phyloP scores from a whole-genome alignment of 2,888 invertebrate species.

The Elmis aenea region DNA sequence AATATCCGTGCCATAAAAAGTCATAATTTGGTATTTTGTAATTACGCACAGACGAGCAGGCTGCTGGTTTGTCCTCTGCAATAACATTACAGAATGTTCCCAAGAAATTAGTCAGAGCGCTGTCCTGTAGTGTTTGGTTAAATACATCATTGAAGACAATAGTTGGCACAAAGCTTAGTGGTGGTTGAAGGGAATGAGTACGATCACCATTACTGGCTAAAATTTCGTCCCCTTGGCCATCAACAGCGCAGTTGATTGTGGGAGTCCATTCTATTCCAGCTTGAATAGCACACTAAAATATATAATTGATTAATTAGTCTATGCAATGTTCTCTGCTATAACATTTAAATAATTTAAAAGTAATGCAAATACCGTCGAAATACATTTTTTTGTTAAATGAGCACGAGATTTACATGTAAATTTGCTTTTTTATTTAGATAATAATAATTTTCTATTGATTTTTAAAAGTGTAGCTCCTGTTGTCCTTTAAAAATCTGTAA shows the following conservation, averaged over 20 bases:
- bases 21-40: too few species aligned
- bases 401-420: too few species aligned
- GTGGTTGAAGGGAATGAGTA: constrained; percentile 36
- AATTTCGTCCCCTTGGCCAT: constrained; percentile 36
- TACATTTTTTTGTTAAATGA: too few species aligned
- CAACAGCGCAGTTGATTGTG: constrained; percentile 35
- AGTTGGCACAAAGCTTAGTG: constrained; percentile 44
- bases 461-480: too few species aligned
- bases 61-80: background rate
- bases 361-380: too few species aligned
- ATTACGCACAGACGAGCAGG: constrained; percentile 2
- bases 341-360: too few species aligned
- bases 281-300: constrained; percentile 41
- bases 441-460: too few species aligned
- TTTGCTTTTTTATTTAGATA: too few species aligned
- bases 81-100: constrained; percentile 23
- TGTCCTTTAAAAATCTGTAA: too few species aligned
- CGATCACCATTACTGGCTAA: constrained; percentile 41
- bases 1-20: too few species aligned
- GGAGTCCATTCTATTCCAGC: constrained; percentile 27
- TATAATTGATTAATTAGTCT: background rate
- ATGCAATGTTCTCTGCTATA: background rate
- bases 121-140: constrained; percentile 16
- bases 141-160: constrained; percentile 43
- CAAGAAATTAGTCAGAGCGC: constrained; percentile 26